Evolutionary conservation across 2,113 vertebrate genomes (phyloP).

Genomic region (Xiphophorus hellerii): DNA sequence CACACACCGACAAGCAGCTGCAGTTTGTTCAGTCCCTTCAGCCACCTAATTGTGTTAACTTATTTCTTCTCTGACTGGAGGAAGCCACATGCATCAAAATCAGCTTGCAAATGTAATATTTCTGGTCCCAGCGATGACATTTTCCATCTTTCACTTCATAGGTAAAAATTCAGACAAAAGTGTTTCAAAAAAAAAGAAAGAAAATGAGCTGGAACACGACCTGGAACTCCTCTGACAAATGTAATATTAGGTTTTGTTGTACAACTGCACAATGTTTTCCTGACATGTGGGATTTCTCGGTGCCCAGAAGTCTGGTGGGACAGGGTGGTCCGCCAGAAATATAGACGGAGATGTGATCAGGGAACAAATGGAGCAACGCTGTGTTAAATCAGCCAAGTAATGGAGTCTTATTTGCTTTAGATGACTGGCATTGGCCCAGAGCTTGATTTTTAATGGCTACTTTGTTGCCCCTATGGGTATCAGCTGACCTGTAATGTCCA

Average conservation of each 20-base stretch:
- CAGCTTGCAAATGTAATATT: constrained; percentile 8
- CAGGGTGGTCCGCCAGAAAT: constrained; percentile 43
- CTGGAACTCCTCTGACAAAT: constrained; percentile 21
- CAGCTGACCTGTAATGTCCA: constrained; percentile 1
- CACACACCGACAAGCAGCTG: neutral
- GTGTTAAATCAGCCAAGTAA: constrained; percentile 8
- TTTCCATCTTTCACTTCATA: neutral
- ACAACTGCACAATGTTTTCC: constrained; percentile 15
- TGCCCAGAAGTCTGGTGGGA: constrained; percentile 55
- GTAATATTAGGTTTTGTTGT: constrained; percentile 9
- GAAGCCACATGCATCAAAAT: neutral
- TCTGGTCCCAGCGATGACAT: neutral
- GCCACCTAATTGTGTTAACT: neutral
- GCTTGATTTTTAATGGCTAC: constrained; percentile 12
- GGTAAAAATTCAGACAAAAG: constrained; percentile 4
- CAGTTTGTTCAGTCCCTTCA: neutral
- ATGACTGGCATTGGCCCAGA: constrained; percentile 10
- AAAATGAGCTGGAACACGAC: neutral
- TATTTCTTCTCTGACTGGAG: neutral
- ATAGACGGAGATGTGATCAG: constrained; percentile 46
- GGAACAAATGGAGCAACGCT: constrained; percentile 16
- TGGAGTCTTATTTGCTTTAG: neutral
- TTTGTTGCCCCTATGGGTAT: constrained; percentile 1
- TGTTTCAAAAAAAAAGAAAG: neutral
- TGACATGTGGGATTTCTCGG: constrained; percentile 35